Conservation (phyloP, 2,888 invertebrate genomes). For the Catocala nupta region DNA sequence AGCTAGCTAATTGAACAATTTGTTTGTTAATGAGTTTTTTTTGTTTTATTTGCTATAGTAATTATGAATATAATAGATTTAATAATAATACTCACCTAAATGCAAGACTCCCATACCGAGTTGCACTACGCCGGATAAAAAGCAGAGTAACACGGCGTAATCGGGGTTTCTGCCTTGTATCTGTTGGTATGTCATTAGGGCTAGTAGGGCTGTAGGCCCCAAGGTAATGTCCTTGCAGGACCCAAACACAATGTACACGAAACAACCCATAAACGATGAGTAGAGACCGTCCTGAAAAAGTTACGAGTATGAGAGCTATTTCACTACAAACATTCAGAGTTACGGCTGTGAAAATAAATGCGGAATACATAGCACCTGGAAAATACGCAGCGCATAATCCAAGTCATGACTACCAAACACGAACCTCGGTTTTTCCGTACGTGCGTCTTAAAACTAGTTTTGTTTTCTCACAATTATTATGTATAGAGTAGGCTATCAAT, state of each 20-base stretch:
- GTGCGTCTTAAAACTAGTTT: not conserved
- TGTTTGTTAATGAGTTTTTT: no score
- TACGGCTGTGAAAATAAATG: conserved; percentile 14
- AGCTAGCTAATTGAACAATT: no score
- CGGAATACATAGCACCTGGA: conserved; percentile 12
- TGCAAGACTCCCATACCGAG: conserved; percentile 93
- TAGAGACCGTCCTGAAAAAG: conserved; percentile 95
- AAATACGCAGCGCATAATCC: conserved; percentile 4
- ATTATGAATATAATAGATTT: no score
- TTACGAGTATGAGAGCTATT: conserved; percentile 31
- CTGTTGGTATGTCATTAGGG: conserved; percentile 95
- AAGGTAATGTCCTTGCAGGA: conserved; percentile 95
- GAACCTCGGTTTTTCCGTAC: not conserved
- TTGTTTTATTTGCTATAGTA: no score
- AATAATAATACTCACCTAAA: conserved; percentile 88
- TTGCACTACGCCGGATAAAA: conserved; percentile 93
- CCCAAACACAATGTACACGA: conserved; percentile 96
- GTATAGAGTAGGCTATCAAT: no score
- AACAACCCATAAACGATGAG: conserved; percentile 97
- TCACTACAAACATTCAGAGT: conserved; percentile 17
- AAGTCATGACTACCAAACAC: conserved; percentile 7
- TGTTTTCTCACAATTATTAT: not conserved
- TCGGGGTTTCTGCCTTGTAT: conserved; percentile 90
- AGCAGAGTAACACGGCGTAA: conserved; percentile 94
- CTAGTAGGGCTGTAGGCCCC: conserved; percentile 97